Evolutionary conservation across 2,888 invertebrate species (phyloP), one percentile per base, ranked within the genome.

Genomic region (Ochropacha duplaris): DNA sequence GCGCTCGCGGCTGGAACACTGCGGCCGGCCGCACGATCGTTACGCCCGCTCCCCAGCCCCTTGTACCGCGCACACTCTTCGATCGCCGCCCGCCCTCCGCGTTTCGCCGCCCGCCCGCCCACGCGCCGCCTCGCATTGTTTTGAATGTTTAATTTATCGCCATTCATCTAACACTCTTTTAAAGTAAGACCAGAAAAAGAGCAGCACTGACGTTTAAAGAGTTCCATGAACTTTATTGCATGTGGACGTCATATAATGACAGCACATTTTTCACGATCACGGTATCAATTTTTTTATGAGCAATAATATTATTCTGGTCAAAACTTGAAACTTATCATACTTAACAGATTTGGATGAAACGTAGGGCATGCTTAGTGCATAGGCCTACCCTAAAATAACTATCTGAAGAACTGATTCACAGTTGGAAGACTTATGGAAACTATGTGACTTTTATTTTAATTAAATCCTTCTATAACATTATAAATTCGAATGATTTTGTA

Each of bases 1-100:
- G 83, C 87, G 87, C 93, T 93, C 81, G 87, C 88, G 83, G 87
- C 86, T 89, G 89, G 88, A 89, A 89, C 86, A 91, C 90, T 90
- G 90, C 88, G 88, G 82, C 87, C 86, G 81, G 77, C 74, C 76
- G 74, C 70, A 72, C 84, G 83, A 84, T 84, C 85, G 81, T 87
- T 86, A 85, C 84, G 79, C 73, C 73, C 83, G 79, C 80, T 83
- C 81, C 81, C 76, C 83, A 72, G 74, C 76, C 83, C 81, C 83
- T 62, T 74, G 75, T 79, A 68, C 89, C 88, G 88, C 90, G 90
- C 91, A 87, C 90, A 85, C 88, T 84, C 86, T 88, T 88, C 90
- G 89, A 88, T 88, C 88, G 87, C 86, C 88, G 87, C 88, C 87
- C 89, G 87, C 89, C 90, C 87, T 85, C 89, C 84, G 86, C 84